These are phyloP conservation scores for Esox niger DNA, from an alignment of 2,113 vertebrate genomes.

Conservation along the genomic window DNA sequence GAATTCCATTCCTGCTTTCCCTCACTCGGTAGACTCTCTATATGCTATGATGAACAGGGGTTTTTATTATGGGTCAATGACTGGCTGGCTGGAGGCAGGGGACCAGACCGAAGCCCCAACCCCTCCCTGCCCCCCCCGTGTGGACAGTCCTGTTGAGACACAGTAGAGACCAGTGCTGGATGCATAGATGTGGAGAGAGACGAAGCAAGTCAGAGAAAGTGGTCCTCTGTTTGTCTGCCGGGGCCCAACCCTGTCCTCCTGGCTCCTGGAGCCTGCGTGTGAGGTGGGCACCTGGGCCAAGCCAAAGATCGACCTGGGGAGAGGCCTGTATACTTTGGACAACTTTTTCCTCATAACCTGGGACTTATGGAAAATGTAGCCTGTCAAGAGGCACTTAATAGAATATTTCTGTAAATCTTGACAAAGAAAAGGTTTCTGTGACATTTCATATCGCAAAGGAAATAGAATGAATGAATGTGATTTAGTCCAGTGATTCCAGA, in stretches of 20 bases:
- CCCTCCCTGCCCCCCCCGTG: slow-evolving; percentile 46
- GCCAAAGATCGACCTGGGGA: slow-evolving; percentile 59
- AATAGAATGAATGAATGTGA: slow-evolving; percentile 38
- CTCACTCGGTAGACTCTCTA: slow-evolving; percentile 11
- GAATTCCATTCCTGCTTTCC: slow-evolving; percentile 42
- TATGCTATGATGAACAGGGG: slow-evolving; percentile 53
- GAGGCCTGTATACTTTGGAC: slow-evolving; percentile 58
- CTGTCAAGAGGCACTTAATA: slow-evolving; percentile 50
- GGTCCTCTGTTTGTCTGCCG: slow-evolving; percentile 56
- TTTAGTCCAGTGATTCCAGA: slow-evolving; percentile 21
- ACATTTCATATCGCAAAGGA: slow-evolving; percentile 19
- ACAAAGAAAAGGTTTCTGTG: slow-evolving; percentile 46
- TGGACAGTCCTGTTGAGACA: slow-evolving; percentile 37
- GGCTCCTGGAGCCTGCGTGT: slow-evolving; percentile 47
- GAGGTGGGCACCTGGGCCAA: slow-evolving; percentile 57
- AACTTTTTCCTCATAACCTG: slow-evolving; percentile 30
- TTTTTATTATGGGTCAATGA: slow-evolving; percentile 51
- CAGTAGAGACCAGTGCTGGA: slow-evolving; percentile 46
- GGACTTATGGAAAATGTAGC: slow-evolving; percentile 50
- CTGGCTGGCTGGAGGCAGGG: slow-evolving; percentile 36
- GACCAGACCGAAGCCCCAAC: slow-evolving; percentile 48
- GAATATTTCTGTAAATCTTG: slow-evolving; percentile 36
- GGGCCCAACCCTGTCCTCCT: slow-evolving; percentile 43
- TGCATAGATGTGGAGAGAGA: not conserved
- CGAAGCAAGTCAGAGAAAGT: slow-evolving; percentile 56